Percentiles rank a stretch among this genome's conserved stretches.
phyloP scores from a whole-genome alignment of 2,797 vertebrate genomes.

The Huso huso region DNA sequence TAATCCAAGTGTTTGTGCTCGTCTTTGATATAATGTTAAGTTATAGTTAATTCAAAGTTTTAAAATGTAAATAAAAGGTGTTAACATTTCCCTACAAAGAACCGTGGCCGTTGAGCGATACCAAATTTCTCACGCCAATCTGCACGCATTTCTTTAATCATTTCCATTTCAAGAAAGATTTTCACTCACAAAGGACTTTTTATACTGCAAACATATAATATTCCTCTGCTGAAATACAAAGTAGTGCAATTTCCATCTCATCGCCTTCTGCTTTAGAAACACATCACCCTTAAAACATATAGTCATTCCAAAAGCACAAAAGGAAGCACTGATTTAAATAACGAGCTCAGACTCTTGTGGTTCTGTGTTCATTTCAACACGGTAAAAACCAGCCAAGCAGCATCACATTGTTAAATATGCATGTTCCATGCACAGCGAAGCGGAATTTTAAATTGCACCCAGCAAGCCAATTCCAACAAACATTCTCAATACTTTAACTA shows the following conservation, averaged over 20 bases:
- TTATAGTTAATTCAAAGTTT: not conserved
- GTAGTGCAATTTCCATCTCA: not conserved
- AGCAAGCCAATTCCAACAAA: not conserved
- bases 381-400: constrained; percentile 3
- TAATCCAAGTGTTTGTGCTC: no score
- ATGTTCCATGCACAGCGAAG: not conserved
- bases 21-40: not conserved
- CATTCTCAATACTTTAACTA: no score
- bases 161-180: not conserved
- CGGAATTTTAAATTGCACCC: not conserved
- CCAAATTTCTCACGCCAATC: not conserved
- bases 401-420: constrained; percentile 3
- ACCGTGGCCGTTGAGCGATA: not conserved
- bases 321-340: constrained; percentile 6
- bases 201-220: not conserved
- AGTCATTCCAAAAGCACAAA: not conserved
- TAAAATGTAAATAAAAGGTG: not conserved
- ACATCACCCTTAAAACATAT: not conserved
- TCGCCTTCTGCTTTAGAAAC: constrained; percentile 1
- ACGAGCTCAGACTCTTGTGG: not conserved
- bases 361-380: not conserved
- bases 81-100: no score
- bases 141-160: not conserved
- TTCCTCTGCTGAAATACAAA: not conserved
- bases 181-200: not conserved